These are phyloP conservation scores for Aplysia californica DNA, from an alignment of 1,140 invertebrate species.

Conservation along the genomic window DNA sequence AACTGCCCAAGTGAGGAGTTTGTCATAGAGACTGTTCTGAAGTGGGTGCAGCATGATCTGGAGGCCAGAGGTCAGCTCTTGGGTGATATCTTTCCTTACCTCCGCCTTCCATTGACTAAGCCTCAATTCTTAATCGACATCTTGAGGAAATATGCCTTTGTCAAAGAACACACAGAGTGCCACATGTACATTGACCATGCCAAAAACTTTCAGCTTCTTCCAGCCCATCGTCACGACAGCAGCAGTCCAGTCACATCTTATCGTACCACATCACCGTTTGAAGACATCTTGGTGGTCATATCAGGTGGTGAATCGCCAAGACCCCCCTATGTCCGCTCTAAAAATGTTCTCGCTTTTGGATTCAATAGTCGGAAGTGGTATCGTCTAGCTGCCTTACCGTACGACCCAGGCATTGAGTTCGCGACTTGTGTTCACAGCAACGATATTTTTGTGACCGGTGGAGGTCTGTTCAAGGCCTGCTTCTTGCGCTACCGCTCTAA, in stretches of 20 bases:
- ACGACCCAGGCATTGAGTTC: conserved; percentile 60
- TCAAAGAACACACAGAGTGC: conserved; percentile 41
- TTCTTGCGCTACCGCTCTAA: conserved; percentile 48
- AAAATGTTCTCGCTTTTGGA: conserved; percentile 52
- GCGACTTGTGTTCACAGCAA: conserved; percentile 53
- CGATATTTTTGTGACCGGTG: conserved; percentile 57
- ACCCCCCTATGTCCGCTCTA: conserved; percentile 54
- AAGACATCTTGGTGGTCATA: conserved; percentile 55
- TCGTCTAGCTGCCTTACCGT: conserved; percentile 47
- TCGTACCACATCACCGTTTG: conserved; percentile 39
- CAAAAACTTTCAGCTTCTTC: conserved; percentile 52
- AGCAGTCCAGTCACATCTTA: conserved; percentile 42
- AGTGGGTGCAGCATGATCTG: conserved; percentile 48
- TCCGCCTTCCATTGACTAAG: conserved; percentile 46
- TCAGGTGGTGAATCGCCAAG: conserved; percentile 53
- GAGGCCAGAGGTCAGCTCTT: conserved; percentile 34
- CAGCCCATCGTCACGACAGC: conserved; percentile 52
- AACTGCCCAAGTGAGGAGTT: conserved; percentile 47
- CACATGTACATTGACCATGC: conserved; percentile 49
- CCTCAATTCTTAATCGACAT: conserved; percentile 51
- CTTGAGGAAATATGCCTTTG: conserved; percentile 35
- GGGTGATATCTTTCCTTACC: conserved; percentile 44
- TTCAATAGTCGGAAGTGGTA: conserved; percentile 53
- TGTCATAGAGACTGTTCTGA: conserved; percentile 46
- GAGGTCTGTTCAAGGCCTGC: conserved; percentile 49